Evolutionary conservation across 2,113 vertebrate genomes (phyloP).

Genomic region (Regulus satrapa): DNA sequence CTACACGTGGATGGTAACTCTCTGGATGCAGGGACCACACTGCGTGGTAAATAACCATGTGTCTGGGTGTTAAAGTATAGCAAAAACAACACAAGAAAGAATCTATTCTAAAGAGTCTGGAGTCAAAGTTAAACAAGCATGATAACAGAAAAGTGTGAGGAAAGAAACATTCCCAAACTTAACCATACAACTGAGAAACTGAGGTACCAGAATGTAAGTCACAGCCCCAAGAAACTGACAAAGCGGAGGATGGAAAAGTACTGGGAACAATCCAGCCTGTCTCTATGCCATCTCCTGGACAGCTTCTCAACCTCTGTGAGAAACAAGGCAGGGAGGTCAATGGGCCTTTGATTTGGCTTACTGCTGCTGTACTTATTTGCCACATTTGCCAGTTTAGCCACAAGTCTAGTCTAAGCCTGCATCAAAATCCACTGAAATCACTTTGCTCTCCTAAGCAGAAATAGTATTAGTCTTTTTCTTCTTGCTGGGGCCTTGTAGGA

Average conservation of each 20-base stretch:
- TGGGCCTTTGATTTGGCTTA: not conserved
- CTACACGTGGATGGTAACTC: not conserved
- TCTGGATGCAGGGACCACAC: not conserved
- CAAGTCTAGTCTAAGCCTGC: not conserved
- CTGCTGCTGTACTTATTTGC: not conserved
- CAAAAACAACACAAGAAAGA: not conserved
- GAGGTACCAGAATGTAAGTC: not conserved
- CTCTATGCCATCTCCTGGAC: not conserved
- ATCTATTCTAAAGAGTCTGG: not conserved
- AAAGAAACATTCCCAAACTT: not conserved
- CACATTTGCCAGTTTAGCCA: not conserved
- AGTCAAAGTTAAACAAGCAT: not conserved
- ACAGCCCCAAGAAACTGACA: not conserved
- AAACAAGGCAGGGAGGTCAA: not conserved
- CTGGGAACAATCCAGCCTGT: not conserved
- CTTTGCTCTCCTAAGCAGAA: not conserved
- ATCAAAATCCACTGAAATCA: not conserved
- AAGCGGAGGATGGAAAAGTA: not conserved
- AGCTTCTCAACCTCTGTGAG: not conserved
- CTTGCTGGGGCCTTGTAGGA: not conserved
- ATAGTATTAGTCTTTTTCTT: not conserved
- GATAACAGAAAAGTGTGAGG: not conserved
- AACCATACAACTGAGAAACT: not conserved
- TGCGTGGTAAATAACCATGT: not conserved
- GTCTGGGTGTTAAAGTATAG: not conserved